These are phyloP conservation scores for Drosophila austrosaltans DNA, from an alignment of 2,888 invertebrate genomes.

Conservation along the genomic window DNA sequence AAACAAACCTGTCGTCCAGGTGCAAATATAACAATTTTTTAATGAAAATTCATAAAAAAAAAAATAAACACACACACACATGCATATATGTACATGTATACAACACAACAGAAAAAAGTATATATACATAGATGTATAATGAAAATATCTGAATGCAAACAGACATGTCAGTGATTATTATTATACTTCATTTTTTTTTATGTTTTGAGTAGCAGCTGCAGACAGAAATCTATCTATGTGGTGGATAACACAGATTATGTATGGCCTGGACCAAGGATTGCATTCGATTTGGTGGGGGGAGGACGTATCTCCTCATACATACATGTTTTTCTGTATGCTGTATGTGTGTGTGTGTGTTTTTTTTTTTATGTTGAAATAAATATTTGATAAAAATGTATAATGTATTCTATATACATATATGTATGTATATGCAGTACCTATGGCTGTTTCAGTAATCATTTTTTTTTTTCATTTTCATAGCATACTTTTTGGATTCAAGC, in stretches of 20 bases:
- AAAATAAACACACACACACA: slow-evolving; percentile 14
- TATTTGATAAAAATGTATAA: slow-evolving; percentile 3
- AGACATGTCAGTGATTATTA: slow-evolving; percentile 54
- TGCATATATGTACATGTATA: background rate
- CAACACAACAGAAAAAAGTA: slow-evolving; percentile 18
- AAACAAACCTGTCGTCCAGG: slow-evolving; percentile 31
- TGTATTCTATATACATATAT: slow-evolving; percentile 9
- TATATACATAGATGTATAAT: slow-evolving; percentile 44
- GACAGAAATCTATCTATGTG: slow-evolving; percentile 31
- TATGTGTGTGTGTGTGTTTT: background rate
- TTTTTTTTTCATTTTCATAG: slow-evolving; percentile 20
- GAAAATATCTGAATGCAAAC: slow-evolving; percentile 38
- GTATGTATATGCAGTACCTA: background rate
- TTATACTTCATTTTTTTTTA: slow-evolving; percentile 23
- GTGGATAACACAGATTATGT: slow-evolving; percentile 53
- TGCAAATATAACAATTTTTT: slow-evolving; percentile 36
- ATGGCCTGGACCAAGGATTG: slow-evolving; percentile 34
- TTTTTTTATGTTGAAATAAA: slow-evolving; percentile 11
- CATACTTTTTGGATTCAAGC: slow-evolving; percentile 14
- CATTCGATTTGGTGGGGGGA: background rate
- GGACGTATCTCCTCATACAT: background rate
- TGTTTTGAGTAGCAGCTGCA: slow-evolving; percentile 54
- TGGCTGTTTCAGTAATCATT: slow-evolving; percentile 9
- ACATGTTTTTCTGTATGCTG: background rate
- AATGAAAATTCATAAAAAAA: slow-evolving; percentile 45